Base-by-base conservation (phyloP, 2,113 vertebrate genomes). In the Nipponia nippon region DNA sequence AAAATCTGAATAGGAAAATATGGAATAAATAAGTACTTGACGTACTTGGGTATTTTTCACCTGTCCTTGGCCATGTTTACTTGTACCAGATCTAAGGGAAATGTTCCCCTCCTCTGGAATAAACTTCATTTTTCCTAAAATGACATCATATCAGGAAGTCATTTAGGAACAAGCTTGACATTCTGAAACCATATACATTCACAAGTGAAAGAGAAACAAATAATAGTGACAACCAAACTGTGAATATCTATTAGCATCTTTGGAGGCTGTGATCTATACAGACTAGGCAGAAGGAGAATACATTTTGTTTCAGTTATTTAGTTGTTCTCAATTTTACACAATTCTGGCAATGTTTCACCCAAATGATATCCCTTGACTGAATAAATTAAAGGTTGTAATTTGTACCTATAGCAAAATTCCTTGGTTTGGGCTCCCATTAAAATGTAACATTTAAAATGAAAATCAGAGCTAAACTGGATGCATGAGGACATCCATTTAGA, bases 171-270 rank as follows among this genome's bases (percentile, higher is more conserved):
- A 76, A 69, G 20, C 32, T 56, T 87, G 62, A 82, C 70, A 72
- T 89, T 92, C 73, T 82, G 87, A 91, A 94, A 78, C 42, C 49
- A 61, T 69, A 84, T 19, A 40, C 23, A 87, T 82, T 95, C 55
- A 84, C 34, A 95, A 91, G 73, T 89, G 89, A 95, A 86, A 92
- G 38, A 42, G 66, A 94, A 96, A 96, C 27, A 94, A 92, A 56
- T 83, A 89, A 78, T 44, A 87, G 56, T 93, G 86, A 93, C 83
- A 90, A 78, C 9, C 63, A 90, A 89, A 50, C 70, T 84, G 81
- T 87, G 83, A 95, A 92, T 9, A 94, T 56, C 66, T 92, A 75
- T 91, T 95, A 91, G 56, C 83, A 79, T 72, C 65, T 83, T 83
- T 32, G 32, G 69, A 81, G 81, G 78, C 38, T 84, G 66, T 87